Conservation (phyloP, 2,113 vertebrate genomes). For the Monopterus albus region DNA sequence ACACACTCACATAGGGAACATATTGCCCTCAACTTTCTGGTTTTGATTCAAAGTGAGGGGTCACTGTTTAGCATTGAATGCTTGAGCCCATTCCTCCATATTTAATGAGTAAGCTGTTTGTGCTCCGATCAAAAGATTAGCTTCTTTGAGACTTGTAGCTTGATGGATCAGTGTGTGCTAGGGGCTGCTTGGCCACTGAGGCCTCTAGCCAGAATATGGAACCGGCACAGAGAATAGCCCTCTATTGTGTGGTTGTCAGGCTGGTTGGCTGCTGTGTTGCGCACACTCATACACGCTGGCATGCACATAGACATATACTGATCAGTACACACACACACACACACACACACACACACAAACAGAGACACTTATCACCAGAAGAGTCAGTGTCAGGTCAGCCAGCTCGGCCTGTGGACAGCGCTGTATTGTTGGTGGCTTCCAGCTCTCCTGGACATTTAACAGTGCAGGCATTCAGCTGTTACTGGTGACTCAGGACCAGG, state of each 20-base stretch:
- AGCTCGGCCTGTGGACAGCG: constrained; percentile 66
- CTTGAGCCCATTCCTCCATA: constrained; percentile 42
- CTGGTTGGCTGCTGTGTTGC: constrained; percentile 45
- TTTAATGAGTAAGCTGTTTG: constrained; percentile 60
- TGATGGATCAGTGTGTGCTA: constrained; percentile 59
- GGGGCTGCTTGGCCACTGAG: constrained; percentile 29
- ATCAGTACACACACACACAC: constrained; percentile 19
- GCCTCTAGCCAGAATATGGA: constrained; percentile 45
- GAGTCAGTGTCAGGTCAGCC: constrained; percentile 71
- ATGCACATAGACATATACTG: constrained; percentile 46
- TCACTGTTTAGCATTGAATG: constrained; percentile 24
- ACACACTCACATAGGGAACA: neutral
- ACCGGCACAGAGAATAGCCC: constrained; percentile 47
- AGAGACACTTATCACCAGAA: constrained; percentile 63
- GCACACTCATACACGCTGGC: constrained; percentile 49
- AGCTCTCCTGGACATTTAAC: constrained; percentile 64
- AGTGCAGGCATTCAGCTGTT: constrained; percentile 68
- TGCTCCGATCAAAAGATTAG: constrained; percentile 64
- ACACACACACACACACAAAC: constrained; percentile 40
- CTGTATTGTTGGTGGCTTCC: constrained; percentile 72
- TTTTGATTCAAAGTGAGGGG: neutral
- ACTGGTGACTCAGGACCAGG: constrained; percentile 73
- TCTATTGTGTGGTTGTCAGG: constrained; percentile 65
- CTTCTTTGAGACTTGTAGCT: constrained; percentile 46
- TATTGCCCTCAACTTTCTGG: constrained; percentile 6